phyloP scores from a whole-genome alignment of 2,888 invertebrate genomes.

The Lymantria monacha region DNA sequence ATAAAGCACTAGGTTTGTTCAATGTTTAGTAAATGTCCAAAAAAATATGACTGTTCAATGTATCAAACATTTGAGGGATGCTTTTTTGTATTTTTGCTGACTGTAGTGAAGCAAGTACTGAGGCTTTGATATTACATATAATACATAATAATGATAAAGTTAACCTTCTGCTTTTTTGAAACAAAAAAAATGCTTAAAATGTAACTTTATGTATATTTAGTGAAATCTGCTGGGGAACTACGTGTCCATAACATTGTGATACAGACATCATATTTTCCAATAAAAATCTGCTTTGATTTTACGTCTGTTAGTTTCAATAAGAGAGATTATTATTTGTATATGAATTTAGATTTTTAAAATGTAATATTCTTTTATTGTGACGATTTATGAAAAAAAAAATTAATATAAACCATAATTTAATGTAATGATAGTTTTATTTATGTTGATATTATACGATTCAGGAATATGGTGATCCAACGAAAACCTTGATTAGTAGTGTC shows the following conservation, averaged over 20 bases:
- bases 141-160: slow-evolving; percentile 28
- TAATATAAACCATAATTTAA: slow-evolving; percentile 64
- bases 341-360: slow-evolving; percentile 73
- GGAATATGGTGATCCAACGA: slow-evolving; percentile 76
- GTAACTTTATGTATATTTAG: slow-evolving; percentile 80
- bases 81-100: slow-evolving; percentile 21
- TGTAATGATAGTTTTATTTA: slow-evolving; percentile 72
- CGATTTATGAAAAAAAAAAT: slow-evolving; percentile 59
- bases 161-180: slow-evolving; percentile 77
- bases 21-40: slow-evolving; percentile 22
- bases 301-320: slow-evolving; percentile 71
- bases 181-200: slow-evolving; percentile 63
- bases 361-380: slow-evolving; percentile 71
- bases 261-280: slow-evolving; percentile 77
- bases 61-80: slow-evolving; percentile 15
- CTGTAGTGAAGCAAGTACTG: slow-evolving; percentile 25
- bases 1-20: slow-evolving; percentile 73
- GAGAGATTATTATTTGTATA: slow-evolving; percentile 80
- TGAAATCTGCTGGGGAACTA: slow-evolving; percentile 71
- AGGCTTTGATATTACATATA: slow-evolving; percentile 30
- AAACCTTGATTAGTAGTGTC: slow-evolving; percentile 68
- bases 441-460: slow-evolving; percentile 63
- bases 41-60: slow-evolving; percentile 13
- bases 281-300: slow-evolving; percentile 64
- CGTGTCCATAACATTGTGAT: slow-evolving; percentile 80